Percentiles rank a stretch among this genome's conserved stretches.
These are phyloP conservation scores for Lottia gigantea DNA, from an alignment of 2,888 invertebrate genomes.

Conservation along the genomic window DNA sequence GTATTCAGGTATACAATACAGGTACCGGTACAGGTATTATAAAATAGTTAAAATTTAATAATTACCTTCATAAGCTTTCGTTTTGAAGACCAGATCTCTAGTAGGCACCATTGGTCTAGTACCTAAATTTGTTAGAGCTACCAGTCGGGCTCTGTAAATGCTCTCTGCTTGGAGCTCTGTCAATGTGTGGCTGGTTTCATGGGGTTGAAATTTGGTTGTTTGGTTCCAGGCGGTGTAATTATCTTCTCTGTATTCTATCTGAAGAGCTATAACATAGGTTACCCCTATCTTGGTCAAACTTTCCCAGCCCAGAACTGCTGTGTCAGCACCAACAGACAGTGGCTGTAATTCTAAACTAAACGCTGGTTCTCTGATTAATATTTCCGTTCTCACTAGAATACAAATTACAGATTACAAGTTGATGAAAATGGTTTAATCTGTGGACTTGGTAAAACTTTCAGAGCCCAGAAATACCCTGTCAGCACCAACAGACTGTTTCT, in stretches of 20 bases:
- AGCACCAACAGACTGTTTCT: too few relatives aligned
- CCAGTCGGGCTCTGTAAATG: conserved; percentile 24
- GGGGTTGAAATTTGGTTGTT: conserved; percentile 17
- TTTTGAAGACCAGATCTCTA: conserved; percentile 13
- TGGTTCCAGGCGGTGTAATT: conserved; percentile 22
- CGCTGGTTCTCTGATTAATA: conserved; percentile 2
- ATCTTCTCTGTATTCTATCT: conserved; percentile 22
- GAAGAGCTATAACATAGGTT: conserved; percentile 26
- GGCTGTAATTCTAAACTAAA: background rate
- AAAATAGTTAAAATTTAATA: background rate
- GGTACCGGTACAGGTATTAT: too few relatives aligned
- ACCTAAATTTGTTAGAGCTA: conserved; percentile 19
- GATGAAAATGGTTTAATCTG: too few relatives aligned
- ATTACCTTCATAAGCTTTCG: conserved; percentile 16
- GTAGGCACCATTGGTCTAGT: conserved; percentile 13
- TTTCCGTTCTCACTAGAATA: background rate
- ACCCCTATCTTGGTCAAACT: conserved; percentile 10
- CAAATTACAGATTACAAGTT: too few relatives aligned
- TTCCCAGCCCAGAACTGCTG: conserved; percentile 26
- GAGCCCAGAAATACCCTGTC: too few relatives aligned
- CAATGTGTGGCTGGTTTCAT: conserved; percentile 21
- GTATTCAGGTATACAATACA: too few relatives aligned
- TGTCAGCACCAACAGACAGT: conserved; percentile 15
- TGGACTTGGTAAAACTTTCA: too few relatives aligned
- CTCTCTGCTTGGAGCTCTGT: conserved; percentile 16